Base-by-base conservation (phyloP, 2,888 invertebrate genomes). In the Lasioglossum oenotherae region DNA sequence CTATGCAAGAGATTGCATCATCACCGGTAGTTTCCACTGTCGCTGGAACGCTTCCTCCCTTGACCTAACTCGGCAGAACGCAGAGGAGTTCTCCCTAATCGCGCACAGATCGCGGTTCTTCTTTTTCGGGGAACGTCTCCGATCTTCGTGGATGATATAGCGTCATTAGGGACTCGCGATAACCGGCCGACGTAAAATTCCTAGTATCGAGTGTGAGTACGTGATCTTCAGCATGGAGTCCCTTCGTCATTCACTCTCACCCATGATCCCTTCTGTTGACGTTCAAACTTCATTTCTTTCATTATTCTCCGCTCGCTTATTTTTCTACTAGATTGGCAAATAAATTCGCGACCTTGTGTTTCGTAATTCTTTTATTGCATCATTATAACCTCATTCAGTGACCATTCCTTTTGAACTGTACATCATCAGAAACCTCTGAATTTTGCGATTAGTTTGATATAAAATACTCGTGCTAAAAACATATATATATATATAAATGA, bases 71-170 rank as follows among this genome's bases (percentile, higher is more conserved):
- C 64, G 67, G n/a, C 31, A 38, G 41, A 74, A 74, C 46, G 69
- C 80, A 44, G 73, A 78, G 67, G 14, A 74, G 38, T 81, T 81
- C 82, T 72, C 38, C 57, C 41, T 79, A 78, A 86, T 87, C 80
- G 64, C 46, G 10, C 35, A 60, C 44, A 57, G 57, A 78, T 83
- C 78, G 74, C 64, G 27, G 31, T 69, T 53, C 53, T 49, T 72
- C 67, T 78, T 75, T 80, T 86, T 90, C 82, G 44, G 38, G 35
- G 86, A 35, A 90, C 88, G 80, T 46, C 76, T 80, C 76, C n/a
- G 38, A 12, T 72, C 60, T 78, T 69, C 69, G 73, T 74, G 41
- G 31, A 80, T 49, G 41, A 73, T 38, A 23, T 90, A 78, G 86
- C 82, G 84, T 87, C 84, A 87, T 84, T 75, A 72, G 46, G 44